Percentiles rank a stretch among this genome's conserved stretches.
Evolutionary conservation across 2,113 vertebrate species (phyloP).

Genomic region (Centrocercus urophasianus): DNA sequence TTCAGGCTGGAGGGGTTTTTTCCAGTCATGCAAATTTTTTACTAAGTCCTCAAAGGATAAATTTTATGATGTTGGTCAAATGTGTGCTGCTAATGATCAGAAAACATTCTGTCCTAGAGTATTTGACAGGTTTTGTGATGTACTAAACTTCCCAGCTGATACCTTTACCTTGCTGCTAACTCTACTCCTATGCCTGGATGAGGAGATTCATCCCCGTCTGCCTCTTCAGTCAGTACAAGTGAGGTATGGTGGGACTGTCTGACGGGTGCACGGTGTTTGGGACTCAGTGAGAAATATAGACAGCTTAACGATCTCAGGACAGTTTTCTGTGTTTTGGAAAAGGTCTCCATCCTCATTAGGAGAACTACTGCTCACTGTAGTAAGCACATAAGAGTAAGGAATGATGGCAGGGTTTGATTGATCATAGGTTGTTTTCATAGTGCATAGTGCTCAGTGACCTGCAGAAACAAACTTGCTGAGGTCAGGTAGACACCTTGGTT

Average conservation of each 20-base stretch:
- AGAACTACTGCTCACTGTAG: not conserved
- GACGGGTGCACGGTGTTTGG: not conserved
- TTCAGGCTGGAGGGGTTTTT: not conserved
- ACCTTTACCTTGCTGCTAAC: not conserved
- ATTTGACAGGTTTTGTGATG: not conserved
- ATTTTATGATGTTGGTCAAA: not conserved
- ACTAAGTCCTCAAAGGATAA: not conserved
- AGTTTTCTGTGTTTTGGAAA: not conserved
- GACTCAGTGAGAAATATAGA: not conserved
- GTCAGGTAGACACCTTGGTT: accelerated
- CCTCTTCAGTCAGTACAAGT: not conserved
- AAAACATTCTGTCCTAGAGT: not conserved
- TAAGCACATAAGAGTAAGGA: not conserved
- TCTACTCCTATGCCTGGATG: not conserved
- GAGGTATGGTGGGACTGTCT: not conserved
- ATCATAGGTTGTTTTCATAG: not conserved
- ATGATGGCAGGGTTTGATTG: not conserved
- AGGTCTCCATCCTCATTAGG: not conserved
- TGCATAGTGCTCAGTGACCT: not conserved
- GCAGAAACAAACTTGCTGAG: not conserved
- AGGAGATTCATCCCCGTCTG: not conserved
- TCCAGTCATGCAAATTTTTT: not conserved
- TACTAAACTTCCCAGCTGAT: not conserved
- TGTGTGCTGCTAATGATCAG: not conserved
- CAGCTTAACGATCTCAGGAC: not conserved